Evolutionary conservation across 2,797 vertebrate genomes (phyloP).

Genomic region (Clarias laeviceps): DNA sequence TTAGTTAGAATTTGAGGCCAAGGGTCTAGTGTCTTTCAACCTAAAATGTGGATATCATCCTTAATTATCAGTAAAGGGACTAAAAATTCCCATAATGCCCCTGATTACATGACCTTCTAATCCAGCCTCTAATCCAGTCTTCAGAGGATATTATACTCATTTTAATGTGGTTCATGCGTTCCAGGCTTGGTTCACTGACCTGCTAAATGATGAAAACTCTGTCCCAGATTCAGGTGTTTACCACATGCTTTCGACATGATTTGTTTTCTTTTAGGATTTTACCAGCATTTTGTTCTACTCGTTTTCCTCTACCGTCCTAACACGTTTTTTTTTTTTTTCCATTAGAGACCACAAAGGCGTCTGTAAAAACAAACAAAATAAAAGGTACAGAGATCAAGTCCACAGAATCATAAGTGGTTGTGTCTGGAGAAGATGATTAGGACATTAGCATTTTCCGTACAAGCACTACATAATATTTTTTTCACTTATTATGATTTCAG

Average conservation of each 20-base stretch:
- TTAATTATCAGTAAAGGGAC: neutral
- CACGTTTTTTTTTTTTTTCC: constrained; percentile 7
- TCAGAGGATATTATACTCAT: neutral
- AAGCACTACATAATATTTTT: neutral
- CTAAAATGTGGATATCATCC: neutral
- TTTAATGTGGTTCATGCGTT: neutral
- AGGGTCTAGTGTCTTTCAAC: neutral
- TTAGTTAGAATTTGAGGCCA: neutral
- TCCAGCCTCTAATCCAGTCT: neutral
- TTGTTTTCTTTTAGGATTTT: neutral
- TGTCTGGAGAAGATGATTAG: constrained; percentile 19
- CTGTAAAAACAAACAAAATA: neutral
- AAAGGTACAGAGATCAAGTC: constrained; percentile 8
- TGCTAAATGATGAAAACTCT: constrained; percentile 36
- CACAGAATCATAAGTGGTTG: constrained; percentile 21
- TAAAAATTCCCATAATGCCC: neutral
- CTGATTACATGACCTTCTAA: neutral
- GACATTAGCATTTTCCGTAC: constrained; percentile 3
- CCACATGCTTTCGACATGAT: neutral
- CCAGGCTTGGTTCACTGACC: constrained; percentile 15
- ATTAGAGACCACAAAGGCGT: constrained; percentile 12
- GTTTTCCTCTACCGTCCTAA: neutral
- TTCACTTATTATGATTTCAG: constrained; percentile 21
- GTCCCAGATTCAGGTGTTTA: constrained; percentile 12
- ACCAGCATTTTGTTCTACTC: neutral